Conservation (phyloP, 2,113 vertebrate genomes). For the Vidua macroura region DNA sequence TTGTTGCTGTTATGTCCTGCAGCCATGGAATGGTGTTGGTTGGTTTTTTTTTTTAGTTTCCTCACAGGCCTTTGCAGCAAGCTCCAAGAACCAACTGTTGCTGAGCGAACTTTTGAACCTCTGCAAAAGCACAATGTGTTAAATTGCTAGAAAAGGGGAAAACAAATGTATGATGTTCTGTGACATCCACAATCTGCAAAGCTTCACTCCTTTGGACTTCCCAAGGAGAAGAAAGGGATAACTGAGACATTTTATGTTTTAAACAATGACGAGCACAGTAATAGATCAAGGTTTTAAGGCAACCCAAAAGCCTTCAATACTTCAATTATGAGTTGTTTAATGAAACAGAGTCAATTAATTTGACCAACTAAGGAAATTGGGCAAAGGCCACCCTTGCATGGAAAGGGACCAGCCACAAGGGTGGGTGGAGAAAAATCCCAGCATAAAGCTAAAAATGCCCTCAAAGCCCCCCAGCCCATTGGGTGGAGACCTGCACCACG, state of each 20-base stretch:
- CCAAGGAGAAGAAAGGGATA: conserved; percentile 55
- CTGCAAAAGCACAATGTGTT: conserved; percentile 21
- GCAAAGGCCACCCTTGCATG: background rate
- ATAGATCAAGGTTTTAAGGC: background rate
- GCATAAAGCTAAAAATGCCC: background rate
- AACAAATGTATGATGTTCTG: conserved; percentile 45
- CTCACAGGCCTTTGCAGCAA: background rate
- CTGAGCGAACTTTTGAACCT: conserved; percentile 47
- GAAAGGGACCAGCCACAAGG: background rate
- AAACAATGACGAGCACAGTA: background rate
- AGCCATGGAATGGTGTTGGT: background rate
- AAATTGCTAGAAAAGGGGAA: conserved; percentile 31
- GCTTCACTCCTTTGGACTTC: conserved; percentile 54
- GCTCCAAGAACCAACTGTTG: conserved; percentile 40
- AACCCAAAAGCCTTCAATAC: background rate
- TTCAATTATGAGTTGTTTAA: background rate
- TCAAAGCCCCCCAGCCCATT: background rate
- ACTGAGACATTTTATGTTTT: background rate
- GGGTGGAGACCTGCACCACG: background rate
- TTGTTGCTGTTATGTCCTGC: conserved; percentile 26
- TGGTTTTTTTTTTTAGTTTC: background rate
- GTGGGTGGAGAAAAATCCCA: background rate
- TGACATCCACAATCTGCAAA: conserved; percentile 60
- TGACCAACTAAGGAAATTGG: background rate
- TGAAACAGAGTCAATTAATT: background rate